Evolutionary conservation across 2,113 vertebrate genomes (phyloP).

Genomic region (Chionodraco myersi): DNA sequence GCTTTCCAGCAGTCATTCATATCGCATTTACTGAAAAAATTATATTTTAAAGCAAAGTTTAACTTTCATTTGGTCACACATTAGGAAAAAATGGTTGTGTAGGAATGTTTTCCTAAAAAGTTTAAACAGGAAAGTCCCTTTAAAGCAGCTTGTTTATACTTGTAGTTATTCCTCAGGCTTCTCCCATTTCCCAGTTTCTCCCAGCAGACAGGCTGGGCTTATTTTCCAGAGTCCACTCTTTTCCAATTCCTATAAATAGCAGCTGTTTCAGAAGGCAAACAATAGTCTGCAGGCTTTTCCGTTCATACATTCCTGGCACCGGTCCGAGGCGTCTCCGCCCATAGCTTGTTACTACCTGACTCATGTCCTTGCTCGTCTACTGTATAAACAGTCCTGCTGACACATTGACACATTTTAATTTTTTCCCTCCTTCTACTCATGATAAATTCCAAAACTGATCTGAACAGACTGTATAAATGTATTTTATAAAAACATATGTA

Average conservation of each 20-base stretch:
- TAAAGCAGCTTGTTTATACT: constrained; percentile 44
- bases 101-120: constrained; percentile 17
- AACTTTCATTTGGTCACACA: constrained; percentile 6
- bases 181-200: constrained; percentile 51
- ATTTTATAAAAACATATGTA: no score
- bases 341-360: constrained; percentile 64
- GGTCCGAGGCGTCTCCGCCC: constrained; percentile 62
- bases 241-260: constrained; percentile 79
- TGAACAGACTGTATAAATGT: no score
- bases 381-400: constrained; percentile 51
- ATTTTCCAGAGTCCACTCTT: constrained; percentile 60
- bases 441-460: no score
- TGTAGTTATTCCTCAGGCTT: constrained; percentile 30
- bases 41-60: background rate
- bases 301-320: constrained; percentile 72
- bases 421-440: no score
- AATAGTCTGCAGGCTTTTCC: constrained; percentile 65
- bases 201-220: constrained; percentile 55
- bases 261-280: constrained; percentile 65
- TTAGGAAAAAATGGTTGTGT: constrained; percentile 23
- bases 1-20: no score
- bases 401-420: constrained; percentile 15
- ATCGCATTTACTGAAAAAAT: background rate
- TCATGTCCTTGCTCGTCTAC: constrained; percentile 57
- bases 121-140: constrained; percentile 50